Evolutionary conservation across 2,888 invertebrate species (phyloP), one percentile per base, ranked within the genome.

Genomic region (Leucophora obtusa): DNA sequence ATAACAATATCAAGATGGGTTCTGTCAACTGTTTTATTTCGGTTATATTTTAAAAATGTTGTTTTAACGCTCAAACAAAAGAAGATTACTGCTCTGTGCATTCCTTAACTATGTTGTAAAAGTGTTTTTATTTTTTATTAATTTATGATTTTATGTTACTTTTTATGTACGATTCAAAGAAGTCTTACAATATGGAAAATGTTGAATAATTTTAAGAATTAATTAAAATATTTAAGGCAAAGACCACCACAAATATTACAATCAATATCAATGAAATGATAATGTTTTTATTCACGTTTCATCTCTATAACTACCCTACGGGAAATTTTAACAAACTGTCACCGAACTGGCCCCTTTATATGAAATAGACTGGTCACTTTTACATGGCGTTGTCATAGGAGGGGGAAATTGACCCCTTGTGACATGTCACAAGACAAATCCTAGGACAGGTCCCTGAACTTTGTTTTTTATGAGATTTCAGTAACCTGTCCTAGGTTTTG

Each of bases 171-270:
- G 43, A 60, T 66, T 72, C 59, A 59, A 63, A 50, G 50, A 47
- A 62, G 50, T 17, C 43, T 17, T 33, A 53, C 51, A 58, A 65
- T 70, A 68, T 68, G 47, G 10, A 73, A 59, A 65, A 65, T 70
- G 73, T 74, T 79, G n/a, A 38, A 71, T 79, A 75, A 70, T 79
- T 71, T 18, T 75, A 75, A 75, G 75, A 75, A 59, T 28, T 28
- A 28, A 28, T 1, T 28, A 28, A 28, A 28, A 28, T 8, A 51
- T 10, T 11, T 63, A 43, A 15, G 21, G 11, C 5, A n/a, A 47
- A 47, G 6, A 7, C 28, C 6, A 28, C 28, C 28, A 28, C 28
- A 28, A 28, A 28, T 28, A 28, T 6, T 28, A 28, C 28, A 28
- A 28, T 1, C 28, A 4, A 28, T 7, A 28, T 28, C 6, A 6